These are phyloP conservation scores for Cavia porcellus DNA, from an alignment of 2,113 vertebrate genomes.

Conservation along the genomic window DNA sequence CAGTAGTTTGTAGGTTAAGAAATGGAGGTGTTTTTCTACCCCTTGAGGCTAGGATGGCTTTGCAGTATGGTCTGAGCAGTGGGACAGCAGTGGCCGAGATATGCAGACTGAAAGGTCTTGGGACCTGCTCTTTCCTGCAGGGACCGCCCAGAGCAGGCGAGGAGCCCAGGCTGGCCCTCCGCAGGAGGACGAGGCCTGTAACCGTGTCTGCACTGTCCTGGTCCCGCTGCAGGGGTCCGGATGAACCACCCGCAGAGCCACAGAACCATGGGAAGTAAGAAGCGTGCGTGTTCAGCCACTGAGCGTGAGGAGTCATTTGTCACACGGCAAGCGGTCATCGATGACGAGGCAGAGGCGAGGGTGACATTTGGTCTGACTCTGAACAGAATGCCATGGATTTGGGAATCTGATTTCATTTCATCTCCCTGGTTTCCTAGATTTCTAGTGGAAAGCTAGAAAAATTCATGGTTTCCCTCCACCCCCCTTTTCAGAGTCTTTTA, in stretches of 20 bases:
- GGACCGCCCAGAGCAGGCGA: background rate
- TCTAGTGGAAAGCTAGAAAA: conserved; percentile 64
- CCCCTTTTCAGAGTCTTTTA: conserved; percentile 46
- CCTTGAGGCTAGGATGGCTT: background rate
- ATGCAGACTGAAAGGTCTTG: background rate
- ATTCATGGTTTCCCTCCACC: background rate
- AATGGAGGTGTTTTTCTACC: background rate
- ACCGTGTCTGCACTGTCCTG: background rate
- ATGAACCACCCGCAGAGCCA: background rate
- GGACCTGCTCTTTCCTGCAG: background rate
- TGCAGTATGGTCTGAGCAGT: background rate
- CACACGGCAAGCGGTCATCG: background rate
- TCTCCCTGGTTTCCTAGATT: conserved; percentile 42
- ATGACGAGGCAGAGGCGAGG: background rate
- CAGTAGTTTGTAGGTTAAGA: background rate
- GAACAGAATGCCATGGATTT: conserved; percentile 41
- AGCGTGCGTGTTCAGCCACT: background rate
- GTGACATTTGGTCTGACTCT: conserved; percentile 10
- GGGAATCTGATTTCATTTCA: conserved; percentile 10
- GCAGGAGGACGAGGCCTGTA: background rate
- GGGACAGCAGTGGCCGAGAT: accelerated
- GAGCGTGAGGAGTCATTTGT: background rate
- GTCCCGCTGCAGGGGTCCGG: background rate
- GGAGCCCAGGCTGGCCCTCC: background rate
- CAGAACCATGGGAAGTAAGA: background rate